phyloP scores from a whole-genome alignment of 2,888 invertebrate genomes.

The Sarcophaga variegata region DNA sequence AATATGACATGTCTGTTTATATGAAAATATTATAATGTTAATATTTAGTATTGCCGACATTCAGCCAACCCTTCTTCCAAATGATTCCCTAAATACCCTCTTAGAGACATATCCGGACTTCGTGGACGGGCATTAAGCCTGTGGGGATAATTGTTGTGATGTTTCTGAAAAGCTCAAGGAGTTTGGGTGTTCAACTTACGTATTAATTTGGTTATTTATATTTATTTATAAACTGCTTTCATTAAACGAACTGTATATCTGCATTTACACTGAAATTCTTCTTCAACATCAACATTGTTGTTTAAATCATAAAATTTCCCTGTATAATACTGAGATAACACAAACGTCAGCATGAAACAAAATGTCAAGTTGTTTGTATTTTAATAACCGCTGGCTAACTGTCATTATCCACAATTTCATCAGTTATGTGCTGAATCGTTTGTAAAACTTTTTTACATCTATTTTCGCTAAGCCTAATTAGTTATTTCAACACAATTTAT shows the following conservation, averaged over 20 bases:
- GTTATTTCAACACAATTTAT: neutral
- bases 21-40: too few species aligned
- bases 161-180: neutral
- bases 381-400: neutral
- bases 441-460: neutral
- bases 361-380: slow-evolving; percentile 31
- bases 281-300: slow-evolving; percentile 10
- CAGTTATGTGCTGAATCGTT: too few species aligned
- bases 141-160: neutral
- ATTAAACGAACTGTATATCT: neutral
- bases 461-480: neutral
- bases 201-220: neutral
- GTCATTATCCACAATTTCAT: neutral
- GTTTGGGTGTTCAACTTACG: slow-evolving; percentile 21
- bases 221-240: neutral
- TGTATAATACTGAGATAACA: slow-evolving; percentile 22
- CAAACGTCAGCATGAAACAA: slow-evolving; percentile 38
- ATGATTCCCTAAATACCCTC: too few species aligned
- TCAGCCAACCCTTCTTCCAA: too few species aligned
- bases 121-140: too few species aligned
- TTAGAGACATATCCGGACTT: too few species aligned
- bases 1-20: too few species aligned
- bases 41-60: too few species aligned
- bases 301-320: slow-evolving; percentile 8
- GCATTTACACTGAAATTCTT: neutral